Evolutionary conservation across 2,888 invertebrate genomes (phyloP), one percentile per base, ranked within the genome.

Genomic region (Argyresthia goedartella): DNA sequence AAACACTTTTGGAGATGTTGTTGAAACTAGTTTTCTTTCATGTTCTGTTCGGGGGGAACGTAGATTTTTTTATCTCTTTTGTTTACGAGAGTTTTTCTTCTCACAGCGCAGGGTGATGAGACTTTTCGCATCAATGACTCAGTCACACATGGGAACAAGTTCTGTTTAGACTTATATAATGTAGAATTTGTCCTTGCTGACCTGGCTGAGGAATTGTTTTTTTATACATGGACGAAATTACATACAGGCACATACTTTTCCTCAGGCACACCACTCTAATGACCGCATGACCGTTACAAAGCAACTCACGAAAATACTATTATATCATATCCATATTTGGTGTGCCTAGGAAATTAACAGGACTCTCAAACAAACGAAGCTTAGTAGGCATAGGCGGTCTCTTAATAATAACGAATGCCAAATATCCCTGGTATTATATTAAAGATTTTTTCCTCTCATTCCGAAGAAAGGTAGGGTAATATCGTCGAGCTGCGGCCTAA

Each of bases 401-500:
- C 25, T 25, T 4, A 39, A 39, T 11, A 39, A 39, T 39, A 39
- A 39, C n/a, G 45, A 45, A 33, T 8, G 16, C n/a, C 46, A 16
- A 15, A 14, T 8, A 16, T 25, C 46, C 16, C 44, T 14, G 8
- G 46, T 25, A 46, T 46, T 10, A 46, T 4, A 46, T 25, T 33
- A 33, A 46, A 46, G 46, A 1, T 46, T 54, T 55, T 55, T 52
- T 25, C 49, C 49, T 54, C 51, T 14, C 46, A 14, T 35, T 54
- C 51, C 49, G 51, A 36, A 50, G 49, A 34, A 41, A 11, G 49
- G 34, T 39, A 33, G 59, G 54, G 60, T 62, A 63, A 67, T 69
- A 69, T 67, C 62, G 61, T 63, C 60, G 62, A 67, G 64, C 68
- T 67, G 61, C 55, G 60, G 60, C 57, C 64, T 62, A 62, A 61